These are phyloP conservation scores for Oreochromis mossambicus DNA, from an alignment of 2,797 vertebrate species.

Conservation along the genomic window DNA sequence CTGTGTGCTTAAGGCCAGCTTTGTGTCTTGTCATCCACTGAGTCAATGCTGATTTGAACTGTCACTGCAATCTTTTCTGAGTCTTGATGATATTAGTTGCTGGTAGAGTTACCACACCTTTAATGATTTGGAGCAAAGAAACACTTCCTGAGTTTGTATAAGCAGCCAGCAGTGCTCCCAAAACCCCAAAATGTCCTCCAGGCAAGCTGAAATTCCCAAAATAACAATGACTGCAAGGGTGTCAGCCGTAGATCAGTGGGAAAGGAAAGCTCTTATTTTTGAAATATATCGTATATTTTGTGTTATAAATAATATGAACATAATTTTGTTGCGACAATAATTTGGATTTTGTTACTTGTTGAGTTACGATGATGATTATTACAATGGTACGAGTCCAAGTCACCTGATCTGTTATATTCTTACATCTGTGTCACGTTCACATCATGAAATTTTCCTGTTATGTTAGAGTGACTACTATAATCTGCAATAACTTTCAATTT, in stretches of 20 bases:
- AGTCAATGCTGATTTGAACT: not conserved
- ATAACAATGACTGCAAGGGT: not conserved
- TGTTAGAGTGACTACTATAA: not conserved
- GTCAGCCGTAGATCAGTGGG: not conserved
- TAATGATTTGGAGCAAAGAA: not conserved
- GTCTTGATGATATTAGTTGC: not conserved
- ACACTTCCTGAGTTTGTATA: not conserved
- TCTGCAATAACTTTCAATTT: not conserved
- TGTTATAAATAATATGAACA: not conserved
- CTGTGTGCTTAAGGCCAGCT: not conserved
- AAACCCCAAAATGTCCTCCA: not conserved
- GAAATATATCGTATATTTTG: not conserved
- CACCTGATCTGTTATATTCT: not conserved
- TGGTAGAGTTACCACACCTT: not conserved
- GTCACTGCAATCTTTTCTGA: not conserved
- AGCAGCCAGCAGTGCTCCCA: not conserved
- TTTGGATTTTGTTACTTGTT: not conserved
- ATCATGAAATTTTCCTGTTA: fast-evolving
- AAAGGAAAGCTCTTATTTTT: fast-evolving
- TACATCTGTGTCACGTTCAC: not conserved
- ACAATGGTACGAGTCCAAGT: fast-evolving
- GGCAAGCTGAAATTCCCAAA: not conserved
- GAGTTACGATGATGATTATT: fast-evolving
- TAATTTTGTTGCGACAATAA: not conserved
- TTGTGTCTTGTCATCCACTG: not conserved